phyloP scores from a whole-genome alignment of 2,888 invertebrate genomes.

The Candidula unifasciata region DNA sequence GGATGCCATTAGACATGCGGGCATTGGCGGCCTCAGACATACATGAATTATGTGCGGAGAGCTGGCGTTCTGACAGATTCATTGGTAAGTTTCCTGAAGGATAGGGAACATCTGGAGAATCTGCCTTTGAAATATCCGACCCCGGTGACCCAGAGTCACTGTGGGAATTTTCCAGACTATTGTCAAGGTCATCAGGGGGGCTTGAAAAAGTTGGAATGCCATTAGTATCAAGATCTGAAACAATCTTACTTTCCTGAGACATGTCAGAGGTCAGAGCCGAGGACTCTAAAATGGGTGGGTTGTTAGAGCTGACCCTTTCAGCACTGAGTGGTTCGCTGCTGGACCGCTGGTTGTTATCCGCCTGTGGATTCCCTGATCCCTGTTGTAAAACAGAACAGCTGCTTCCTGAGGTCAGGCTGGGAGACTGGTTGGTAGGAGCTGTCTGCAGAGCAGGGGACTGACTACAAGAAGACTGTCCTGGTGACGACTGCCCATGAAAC shows the following conservation, averaged over 20 bases:
- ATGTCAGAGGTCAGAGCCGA: constrained; percentile 4
- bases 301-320: constrained; percentile 7
- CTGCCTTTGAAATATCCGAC: constrained; percentile 41
- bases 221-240: constrained; percentile 33
- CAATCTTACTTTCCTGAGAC: constrained; percentile 30
- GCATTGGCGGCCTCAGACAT: constrained; percentile 12
- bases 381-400: neutral
- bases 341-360: neutral
- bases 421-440: constrained; percentile 38
- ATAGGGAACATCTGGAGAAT: constrained; percentile 36
- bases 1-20: constrained; percentile 33
- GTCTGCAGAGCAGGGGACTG: constrained; percentile 45
- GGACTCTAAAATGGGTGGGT: constrained; percentile 18
- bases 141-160: constrained; percentile 45
- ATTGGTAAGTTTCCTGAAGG: constrained; percentile 31
- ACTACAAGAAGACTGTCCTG: constrained; percentile 45
- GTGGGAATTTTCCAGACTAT: constrained; percentile 41
- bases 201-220: constrained; percentile 32
- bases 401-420: constrained; percentile 4
- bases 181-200: constrained; percentile 15
- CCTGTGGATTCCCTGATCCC: neutral
- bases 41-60: constrained; percentile 18
- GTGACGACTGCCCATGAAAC: constrained; percentile 44
- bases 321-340: neutral
- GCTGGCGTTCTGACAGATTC: constrained; percentile 25